Percentiles rank a stretch among this genome's conserved stretches.
Conservation (phyloP, 2,113 vertebrate species). For the Ivindomyrus marchei region DNA sequence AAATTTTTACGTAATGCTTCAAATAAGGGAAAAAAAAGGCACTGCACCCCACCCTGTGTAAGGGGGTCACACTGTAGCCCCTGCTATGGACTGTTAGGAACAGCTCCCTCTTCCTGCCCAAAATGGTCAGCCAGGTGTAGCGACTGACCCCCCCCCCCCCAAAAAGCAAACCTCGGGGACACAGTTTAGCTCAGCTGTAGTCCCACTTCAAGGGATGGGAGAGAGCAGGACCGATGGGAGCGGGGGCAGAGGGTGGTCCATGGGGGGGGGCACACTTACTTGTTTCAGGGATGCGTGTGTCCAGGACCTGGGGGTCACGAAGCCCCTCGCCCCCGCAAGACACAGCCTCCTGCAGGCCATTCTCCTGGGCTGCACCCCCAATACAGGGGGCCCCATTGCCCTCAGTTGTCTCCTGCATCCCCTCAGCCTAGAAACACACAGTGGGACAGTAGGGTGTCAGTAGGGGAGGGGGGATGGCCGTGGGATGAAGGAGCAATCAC, state of each 20-base stretch:
- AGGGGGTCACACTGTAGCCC: neutral
- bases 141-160: neutral
- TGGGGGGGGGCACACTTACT: constrained; percentile 61
- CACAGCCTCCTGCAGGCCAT: constrained; percentile 63
- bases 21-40: neutral
- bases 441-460: constrained; percentile 44
- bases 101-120: neutral
- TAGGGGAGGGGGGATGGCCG: constrained; percentile 29
- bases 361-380: constrained; percentile 63
- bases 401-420: constrained; percentile 60
- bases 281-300: constrained; percentile 82
- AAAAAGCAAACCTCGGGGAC: neutral
- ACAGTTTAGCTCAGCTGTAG: neutral
- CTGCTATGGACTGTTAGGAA: neutral
- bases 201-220: neutral
- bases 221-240: neutral
- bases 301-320: constrained; percentile 74
- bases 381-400: constrained; percentile 58
- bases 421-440: constrained; percentile 67
- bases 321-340: constrained; percentile 63
- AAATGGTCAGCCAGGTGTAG: neutral
- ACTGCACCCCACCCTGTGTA: neutral
- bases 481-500: neutral
- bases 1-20: neutral
- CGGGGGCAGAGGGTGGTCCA: neutral